These are phyloP conservation scores for Caloenas nicobarica DNA, from an alignment of 2,113 vertebrate species.

Conservation along the genomic window DNA sequence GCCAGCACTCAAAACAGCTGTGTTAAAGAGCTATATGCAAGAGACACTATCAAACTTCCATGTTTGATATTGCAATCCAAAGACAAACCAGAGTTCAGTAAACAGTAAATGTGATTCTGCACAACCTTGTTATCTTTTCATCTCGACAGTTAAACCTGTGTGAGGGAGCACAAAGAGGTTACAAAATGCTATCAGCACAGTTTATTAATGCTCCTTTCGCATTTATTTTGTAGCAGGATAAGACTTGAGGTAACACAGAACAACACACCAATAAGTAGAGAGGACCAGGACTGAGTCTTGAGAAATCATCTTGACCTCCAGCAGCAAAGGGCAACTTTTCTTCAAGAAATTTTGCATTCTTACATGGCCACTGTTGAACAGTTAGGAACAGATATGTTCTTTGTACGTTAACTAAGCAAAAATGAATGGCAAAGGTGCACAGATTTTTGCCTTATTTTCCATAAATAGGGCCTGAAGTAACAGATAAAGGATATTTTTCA, in stretches of 20 bases:
- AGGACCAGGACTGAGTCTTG: background rate
- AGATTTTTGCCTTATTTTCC: background rate
- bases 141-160: background rate
- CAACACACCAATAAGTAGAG: rapidly evolving
- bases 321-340: background rate
- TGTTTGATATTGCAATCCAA: background rate
- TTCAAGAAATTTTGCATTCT: background rate
- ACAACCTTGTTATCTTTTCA: conserved; percentile 29
- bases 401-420: background rate
- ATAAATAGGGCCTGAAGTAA: background rate
- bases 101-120: background rate
- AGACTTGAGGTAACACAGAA: background rate
- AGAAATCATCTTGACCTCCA: background rate
- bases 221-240: background rate
- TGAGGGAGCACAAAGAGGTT: background rate
- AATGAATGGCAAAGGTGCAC: background rate
- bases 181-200: background rate
- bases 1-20: background rate
- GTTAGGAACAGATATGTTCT: background rate
- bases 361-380: background rate
- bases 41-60: background rate
- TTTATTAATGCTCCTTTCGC: background rate
- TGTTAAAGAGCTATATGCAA: background rate
- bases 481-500: background rate
- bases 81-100: conserved; percentile 1